Conservation (phyloP, 2,113 vertebrate genomes). For the Tiliqua scincoides region DNA sequence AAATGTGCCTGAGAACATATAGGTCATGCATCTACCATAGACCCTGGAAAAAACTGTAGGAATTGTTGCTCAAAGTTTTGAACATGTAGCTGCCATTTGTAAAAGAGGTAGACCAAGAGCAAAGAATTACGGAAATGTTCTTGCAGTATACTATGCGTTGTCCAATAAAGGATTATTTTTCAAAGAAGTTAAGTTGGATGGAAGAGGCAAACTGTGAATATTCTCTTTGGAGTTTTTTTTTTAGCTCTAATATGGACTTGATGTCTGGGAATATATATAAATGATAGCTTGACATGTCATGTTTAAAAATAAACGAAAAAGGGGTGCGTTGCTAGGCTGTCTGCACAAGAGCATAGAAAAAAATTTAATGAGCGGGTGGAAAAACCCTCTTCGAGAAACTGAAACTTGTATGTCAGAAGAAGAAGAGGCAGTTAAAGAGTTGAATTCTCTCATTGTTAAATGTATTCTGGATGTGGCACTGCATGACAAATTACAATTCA, state of each 20-base stretch:
- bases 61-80: too few species aligned
- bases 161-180: neutral
- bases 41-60: too few species aligned
- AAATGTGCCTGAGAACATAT: too few species aligned
- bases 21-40: too few species aligned
- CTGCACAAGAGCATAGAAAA: neutral
- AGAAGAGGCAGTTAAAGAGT: neutral
- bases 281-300: neutral
- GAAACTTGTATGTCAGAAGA: neutral
- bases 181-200: neutral
- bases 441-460: neutral
- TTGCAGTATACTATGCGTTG: neutral
- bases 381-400: neutral
- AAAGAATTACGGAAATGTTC: neutral
- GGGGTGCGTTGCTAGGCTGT: neutral
- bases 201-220: neutral
- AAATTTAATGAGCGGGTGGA: neutral
- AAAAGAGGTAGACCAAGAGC: too few species aligned
- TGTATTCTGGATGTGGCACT: neutral
- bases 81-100: too few species aligned
- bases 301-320: neutral
- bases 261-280: neutral
- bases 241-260: neutral
- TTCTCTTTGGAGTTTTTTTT: neutral
- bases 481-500: neutral